Base-by-base conservation (phyloP, 2,797 vertebrate genomes). In the Gymnothorax javanicus region DNA sequence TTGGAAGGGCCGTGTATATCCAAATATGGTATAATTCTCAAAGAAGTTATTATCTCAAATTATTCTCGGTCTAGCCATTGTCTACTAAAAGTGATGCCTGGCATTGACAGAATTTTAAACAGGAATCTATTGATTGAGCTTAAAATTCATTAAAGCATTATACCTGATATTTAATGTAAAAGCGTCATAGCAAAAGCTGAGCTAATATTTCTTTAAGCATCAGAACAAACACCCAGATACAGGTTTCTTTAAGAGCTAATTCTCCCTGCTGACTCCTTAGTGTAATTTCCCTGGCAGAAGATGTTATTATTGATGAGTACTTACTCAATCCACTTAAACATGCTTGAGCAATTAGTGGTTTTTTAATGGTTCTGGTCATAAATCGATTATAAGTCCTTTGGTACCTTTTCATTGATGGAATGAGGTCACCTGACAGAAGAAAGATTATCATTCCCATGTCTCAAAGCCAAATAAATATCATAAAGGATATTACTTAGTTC, bases 271-370 rank as follows among this genome's bases (percentile, higher is more conserved):
- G 79, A 84, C 64, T 89, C 82, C 84, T 62, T 88, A 86, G 88
- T 77, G 88, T 88, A 83, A 92, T 91, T 93, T 92, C 85, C 91
- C 90, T 93, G 89, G 92, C 92, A 90, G 84, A 86, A 90, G 89
- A 92, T 92, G 93, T 87, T 91, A 88, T 91, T 92, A 93, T 93
- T 91, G 93, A 94, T 91, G 91, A 93, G 92, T 93, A 92, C 89
- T 94, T 90, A 90, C 89, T 89, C 93, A 92, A 92, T 93, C 92
- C 93, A 93, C 92, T 94, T 95, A 93, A 93, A 95, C 95, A 92
- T 90, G 91, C 93, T 93, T 94, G 92, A 94, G 90, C 91, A 93
- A 92, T 93, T 93, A 93, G 90, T 91, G 93, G 88, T 90, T 90
- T 90, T 93, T 92, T 95, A 95, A 95, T 90, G 91, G 91, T 92